A percentile compares a stretch with the other conserved stretches of the same genome.
phyloP scores from a whole-genome alignment of 2,113 vertebrate genomes.

The Coptodon bakossiorum region DNA sequence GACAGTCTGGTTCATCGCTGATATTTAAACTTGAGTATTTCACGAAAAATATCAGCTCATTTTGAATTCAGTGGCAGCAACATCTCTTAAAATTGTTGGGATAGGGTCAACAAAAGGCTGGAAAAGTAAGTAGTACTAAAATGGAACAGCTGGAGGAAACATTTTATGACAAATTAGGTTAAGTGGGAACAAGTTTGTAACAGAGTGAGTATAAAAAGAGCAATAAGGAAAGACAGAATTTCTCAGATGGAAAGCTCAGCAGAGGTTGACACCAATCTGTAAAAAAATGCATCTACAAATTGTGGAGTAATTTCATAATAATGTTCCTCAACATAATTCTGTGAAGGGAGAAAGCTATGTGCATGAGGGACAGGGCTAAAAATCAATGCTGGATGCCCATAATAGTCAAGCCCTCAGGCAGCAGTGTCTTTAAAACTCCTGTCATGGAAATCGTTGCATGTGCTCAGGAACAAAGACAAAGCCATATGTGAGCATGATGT shows the following conservation, averaged over 20 bases:
- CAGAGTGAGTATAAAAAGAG: background rate
- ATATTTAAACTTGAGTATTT: background rate
- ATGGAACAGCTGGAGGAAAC: background rate
- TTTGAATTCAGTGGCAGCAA: background rate
- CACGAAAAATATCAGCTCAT: fast-evolving
- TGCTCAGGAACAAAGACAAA: background rate
- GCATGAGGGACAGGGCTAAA: background rate
- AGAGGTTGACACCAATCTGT: background rate
- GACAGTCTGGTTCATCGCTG: background rate
- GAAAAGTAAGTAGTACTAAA: background rate
- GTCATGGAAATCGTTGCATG: background rate
- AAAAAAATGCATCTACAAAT: background rate
- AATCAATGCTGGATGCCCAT: background rate
- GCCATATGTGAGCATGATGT: background rate
- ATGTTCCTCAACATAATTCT: background rate
- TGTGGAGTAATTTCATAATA: background rate
- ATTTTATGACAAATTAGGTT: background rate
- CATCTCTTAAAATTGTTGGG: background rate
- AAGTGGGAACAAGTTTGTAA: background rate
- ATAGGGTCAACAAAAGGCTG: fast-evolving
- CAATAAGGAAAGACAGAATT: background rate
- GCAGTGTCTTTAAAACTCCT: background rate
- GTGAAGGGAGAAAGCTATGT: background rate
- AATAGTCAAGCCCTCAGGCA: background rate
- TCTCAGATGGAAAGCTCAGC: background rate